These are phyloP conservation scores for Aurelia sp. DNA, from an alignment of 30 jellyfish, hydroid and myxozoan genomes.

Conservation along the genomic window DNA sequence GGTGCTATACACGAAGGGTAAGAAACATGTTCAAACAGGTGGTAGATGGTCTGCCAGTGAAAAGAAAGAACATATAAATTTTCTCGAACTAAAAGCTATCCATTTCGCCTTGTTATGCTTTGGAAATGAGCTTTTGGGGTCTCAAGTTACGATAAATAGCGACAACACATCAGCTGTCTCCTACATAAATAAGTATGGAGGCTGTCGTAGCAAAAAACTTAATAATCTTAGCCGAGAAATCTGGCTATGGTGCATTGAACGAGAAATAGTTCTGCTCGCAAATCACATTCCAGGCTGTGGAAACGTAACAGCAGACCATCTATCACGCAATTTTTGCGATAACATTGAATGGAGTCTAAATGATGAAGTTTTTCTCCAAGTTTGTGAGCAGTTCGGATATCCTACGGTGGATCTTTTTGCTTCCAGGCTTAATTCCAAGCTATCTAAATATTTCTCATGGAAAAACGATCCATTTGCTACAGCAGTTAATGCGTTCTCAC, in stretches of 20 bases:
- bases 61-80: too few species aligned
- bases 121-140: neutral
- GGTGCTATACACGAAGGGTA: too few species aligned
- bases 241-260: slow-evolving; percentile 38
- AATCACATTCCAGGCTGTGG: slow-evolving; percentile 29
- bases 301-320: slow-evolving; percentile 24
- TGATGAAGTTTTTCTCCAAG: neutral
- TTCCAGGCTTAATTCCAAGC: neutral
- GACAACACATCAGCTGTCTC: slow-evolving; percentile 13
- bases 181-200: slow-evolving; percentile 3
- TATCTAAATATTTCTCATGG: too few species aligned
- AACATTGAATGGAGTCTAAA: slow-evolving; percentile 50
- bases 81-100: too few species aligned
- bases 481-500: slow-evolving; percentile 10
- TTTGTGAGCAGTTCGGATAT: neutral
- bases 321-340: slow-evolving; percentile 30
- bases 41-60: too few species aligned
- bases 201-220: neutral
- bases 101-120: too few species aligned
- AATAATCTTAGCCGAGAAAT: slow-evolving; percentile 19
- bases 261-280: slow-evolving; percentile 13
- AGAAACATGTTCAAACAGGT: too few species aligned
- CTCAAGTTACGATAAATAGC: neutral
- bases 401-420: slow-evolving; percentile 47
- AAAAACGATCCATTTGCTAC: too few species aligned